Evolutionary conservation across 2,888 invertebrate species (phyloP).

Genomic region (Sesia bembeciformis): DNA sequence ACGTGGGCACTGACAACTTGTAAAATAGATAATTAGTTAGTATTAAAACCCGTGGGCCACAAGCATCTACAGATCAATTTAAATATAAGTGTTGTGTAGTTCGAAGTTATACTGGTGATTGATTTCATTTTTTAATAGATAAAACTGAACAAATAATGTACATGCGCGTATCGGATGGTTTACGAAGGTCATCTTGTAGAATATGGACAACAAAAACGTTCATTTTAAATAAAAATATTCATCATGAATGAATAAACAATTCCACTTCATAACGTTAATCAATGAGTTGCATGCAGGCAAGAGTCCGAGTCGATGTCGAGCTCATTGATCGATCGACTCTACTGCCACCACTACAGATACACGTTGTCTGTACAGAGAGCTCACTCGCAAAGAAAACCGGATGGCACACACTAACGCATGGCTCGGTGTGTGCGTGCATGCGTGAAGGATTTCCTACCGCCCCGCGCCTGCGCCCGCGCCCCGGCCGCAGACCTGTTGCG

Average conservation of each 20-base stretch:
- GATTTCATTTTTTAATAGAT: no score
- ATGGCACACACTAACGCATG: slow-evolving; percentile 50
- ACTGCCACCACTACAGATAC: slow-evolving; percentile 47
- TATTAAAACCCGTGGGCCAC: no score
- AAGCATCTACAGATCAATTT: no score
- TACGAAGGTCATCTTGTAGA: slow-evolving; percentile 23
- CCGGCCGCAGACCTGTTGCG: slow-evolving; percentile 71
- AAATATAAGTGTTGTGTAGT: no score
- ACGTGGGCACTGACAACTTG: slow-evolving; percentile 15
- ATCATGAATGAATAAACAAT: slow-evolving; percentile 73
- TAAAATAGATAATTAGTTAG: slow-evolving; percentile 1
- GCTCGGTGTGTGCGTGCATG: slow-evolving; percentile 46
- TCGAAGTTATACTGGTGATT: no score
- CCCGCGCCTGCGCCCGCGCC: slow-evolving; percentile 43
- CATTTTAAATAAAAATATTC: slow-evolving; percentile 62
- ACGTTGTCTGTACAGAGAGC: slow-evolving; percentile 29
- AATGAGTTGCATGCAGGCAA: slow-evolving; percentile 72
- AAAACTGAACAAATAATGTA: background rate
- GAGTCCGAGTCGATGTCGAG: slow-evolving; percentile 61
- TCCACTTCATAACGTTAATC: slow-evolving; percentile 73
- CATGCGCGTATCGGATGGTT: slow-evolving; percentile 12
- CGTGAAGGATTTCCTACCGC: slow-evolving; percentile 69
- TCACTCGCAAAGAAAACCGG: slow-evolving; percentile 61
- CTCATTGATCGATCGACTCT: slow-evolving; percentile 72
- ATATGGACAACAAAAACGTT: slow-evolving; percentile 41